A percentile compares a stretch with the other conserved stretches of the same genome.
These are phyloP conservation scores for Halcyon malimbica DNA, from an alignment of 2,113 vertebrate genomes.

Conservation along the genomic window DNA sequence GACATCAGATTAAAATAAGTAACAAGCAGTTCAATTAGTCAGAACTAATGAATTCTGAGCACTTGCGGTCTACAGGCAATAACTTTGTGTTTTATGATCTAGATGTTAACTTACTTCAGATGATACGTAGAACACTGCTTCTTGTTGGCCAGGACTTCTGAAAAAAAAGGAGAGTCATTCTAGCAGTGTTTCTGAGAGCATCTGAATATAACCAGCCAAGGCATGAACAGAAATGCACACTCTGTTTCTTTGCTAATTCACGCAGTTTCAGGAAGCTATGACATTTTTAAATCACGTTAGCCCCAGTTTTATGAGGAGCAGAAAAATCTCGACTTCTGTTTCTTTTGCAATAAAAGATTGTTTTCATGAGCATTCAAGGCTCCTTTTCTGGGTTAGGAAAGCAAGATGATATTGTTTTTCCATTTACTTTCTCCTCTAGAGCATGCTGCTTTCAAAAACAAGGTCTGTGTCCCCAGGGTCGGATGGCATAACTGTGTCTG, in stretches of 20 bases:
- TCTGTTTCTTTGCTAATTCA: background rate
- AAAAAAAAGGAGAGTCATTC: background rate
- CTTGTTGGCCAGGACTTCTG: background rate
- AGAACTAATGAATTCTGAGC: background rate
- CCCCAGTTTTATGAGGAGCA: background rate
- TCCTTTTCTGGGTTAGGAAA: constrained; percentile 40
- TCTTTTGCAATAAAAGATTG: constrained; percentile 14
- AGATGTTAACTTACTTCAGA: background rate
- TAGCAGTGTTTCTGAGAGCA: background rate
- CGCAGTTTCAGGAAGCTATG: background rate
- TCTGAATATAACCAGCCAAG: background rate
- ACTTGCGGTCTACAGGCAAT: background rate
- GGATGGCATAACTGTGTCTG: background rate
- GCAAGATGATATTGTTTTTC: constrained; percentile 21
- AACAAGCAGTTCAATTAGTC: background rate
- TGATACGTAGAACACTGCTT: background rate
- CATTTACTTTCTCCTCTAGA: constrained; percentile 30
- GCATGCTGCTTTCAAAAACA: background rate
- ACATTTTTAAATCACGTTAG: background rate
- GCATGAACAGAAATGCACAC: background rate
- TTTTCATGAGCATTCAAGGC: constrained; percentile 15
- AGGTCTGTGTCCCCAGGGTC: background rate
- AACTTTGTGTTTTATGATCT: background rate
- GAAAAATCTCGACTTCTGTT: constrained; percentile 28
- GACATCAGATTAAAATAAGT: background rate